A percentile compares a stretch with the other conserved stretches of the same genome.
Evolutionary conservation across 2,113 vertebrate species (phyloP).

Genomic region (Pycnonotus jocosus): DNA sequence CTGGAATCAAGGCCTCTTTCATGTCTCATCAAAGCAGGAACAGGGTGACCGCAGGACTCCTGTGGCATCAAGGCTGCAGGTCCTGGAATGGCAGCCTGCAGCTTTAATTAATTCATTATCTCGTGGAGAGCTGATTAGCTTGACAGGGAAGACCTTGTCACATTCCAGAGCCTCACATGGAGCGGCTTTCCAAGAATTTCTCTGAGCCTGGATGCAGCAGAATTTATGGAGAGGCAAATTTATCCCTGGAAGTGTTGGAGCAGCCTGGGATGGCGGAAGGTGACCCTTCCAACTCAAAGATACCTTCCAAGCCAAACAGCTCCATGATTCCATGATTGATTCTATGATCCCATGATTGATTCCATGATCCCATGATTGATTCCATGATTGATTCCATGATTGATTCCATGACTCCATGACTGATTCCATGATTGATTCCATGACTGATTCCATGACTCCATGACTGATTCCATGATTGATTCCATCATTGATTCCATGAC

Average conservation of each 20-base stretch:
- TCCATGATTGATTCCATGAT: neutral
- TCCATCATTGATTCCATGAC: neutral
- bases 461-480: neutral
- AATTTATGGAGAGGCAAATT: rapidly evolving
- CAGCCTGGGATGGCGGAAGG: rapidly evolving
- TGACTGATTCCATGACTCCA: neutral
- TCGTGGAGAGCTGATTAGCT: neutral
- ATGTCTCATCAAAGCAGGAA: conserved; percentile 20
- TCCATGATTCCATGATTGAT: neutral
- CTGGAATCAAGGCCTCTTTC: neutral
- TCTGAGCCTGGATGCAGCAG: neutral
- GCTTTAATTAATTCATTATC: conserved; percentile 41
- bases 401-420: neutral
- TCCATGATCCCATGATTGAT: neutral
- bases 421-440: neutral
- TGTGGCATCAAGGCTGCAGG: neutral
- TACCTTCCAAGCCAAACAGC: neutral
- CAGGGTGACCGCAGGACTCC: conserved; percentile 3
- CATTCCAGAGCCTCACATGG: rapidly evolving
- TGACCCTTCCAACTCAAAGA: neutral
- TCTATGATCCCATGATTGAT: neutral
- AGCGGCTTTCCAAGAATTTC: neutral
- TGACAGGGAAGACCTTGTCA: neutral
- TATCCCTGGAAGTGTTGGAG: neutral
- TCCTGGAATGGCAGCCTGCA: neutral